Evolutionary conservation across 2,113 vertebrate species (phyloP).

Genomic region (Stomatorhinus ivindoensis): DNA sequence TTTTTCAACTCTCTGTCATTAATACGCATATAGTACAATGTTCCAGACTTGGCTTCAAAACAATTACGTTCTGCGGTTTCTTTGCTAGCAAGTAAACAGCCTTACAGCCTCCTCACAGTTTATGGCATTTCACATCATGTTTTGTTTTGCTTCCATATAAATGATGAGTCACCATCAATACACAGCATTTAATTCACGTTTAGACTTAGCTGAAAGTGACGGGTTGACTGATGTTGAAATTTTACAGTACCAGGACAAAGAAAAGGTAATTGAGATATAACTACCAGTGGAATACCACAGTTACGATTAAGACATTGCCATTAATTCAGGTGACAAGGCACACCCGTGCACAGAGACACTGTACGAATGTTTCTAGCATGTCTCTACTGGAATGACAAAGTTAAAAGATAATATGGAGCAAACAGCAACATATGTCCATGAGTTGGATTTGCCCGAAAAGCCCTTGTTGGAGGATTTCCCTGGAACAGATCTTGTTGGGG

Average conservation of each 20-base stretch:
- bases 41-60: not conserved
- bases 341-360: not conserved
- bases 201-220: not conserved
- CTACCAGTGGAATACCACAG: not conserved
- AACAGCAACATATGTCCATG: not conserved
- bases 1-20: not conserved
- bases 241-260: not conserved
- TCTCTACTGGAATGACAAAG: not conserved
- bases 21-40: not conserved
- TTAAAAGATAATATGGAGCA: not conserved
- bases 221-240: not conserved
- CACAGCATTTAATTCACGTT: not conserved
- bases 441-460: not conserved
- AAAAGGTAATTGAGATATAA: not conserved
- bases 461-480: not conserved
- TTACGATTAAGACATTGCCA: not conserved
- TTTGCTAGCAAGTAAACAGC: not conserved
- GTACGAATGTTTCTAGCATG: not conserved
- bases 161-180: not conserved
- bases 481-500: not conserved
- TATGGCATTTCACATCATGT: not conserved
- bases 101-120: not conserved
- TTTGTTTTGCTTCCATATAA: not conserved
- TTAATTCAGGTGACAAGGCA: not conserved
- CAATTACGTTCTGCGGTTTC: not conserved